phyloP scores from a whole-genome alignment of 2,113 vertebrate species.

The Petroica traversi region DNA sequence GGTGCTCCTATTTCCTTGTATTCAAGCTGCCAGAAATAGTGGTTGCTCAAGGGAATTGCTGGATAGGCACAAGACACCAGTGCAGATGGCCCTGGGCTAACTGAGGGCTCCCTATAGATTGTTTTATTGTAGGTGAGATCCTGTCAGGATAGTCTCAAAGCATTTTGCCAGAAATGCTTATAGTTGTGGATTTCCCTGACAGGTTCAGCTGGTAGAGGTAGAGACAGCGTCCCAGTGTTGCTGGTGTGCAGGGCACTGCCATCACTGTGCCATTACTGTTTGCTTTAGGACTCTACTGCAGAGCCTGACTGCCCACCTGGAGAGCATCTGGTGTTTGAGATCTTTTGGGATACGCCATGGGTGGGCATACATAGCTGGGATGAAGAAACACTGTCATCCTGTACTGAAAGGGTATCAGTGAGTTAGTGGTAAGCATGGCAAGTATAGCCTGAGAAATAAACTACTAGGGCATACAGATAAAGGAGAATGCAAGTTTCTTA shows the following conservation, averaged over 20 bases:
- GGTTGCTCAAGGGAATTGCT: background rate
- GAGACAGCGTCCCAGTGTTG: background rate
- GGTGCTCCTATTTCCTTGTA: background rate
- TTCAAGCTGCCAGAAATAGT: background rate
- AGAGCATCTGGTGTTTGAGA: background rate
- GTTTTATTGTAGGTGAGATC: background rate
- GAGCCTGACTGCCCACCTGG: background rate
- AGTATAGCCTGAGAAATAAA: background rate
- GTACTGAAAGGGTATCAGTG: background rate
- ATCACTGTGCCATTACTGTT: background rate
- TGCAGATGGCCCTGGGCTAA: background rate
- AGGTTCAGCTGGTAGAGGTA: background rate
- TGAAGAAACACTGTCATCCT: background rate
- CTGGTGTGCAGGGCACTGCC: background rate
- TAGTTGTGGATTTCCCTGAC: background rate
- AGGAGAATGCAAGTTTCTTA: conserved; percentile 60
- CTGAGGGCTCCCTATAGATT: background rate
- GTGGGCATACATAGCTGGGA: background rate
- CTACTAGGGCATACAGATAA: background rate
- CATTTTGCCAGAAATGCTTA: background rate
- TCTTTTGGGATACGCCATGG: background rate
- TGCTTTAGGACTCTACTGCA: background rate
- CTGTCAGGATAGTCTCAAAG: background rate
- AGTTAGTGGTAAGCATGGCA: background rate
- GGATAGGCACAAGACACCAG: background rate